Conservation (phyloP, 2,888 invertebrate species). For the Brachypalpus laphriformis region DNA sequence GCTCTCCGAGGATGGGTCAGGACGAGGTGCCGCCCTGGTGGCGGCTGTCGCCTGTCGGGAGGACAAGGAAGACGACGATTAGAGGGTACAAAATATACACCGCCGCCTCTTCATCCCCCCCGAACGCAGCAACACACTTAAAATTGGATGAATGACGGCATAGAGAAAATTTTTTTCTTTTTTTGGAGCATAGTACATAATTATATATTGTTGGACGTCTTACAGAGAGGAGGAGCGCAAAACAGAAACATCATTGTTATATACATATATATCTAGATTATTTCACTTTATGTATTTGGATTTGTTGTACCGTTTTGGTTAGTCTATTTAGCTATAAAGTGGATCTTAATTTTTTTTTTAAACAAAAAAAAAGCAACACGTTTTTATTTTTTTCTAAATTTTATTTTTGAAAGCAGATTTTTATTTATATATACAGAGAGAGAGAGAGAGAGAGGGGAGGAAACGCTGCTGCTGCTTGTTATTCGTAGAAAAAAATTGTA, state of each 20-base stretch:
- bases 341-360: conserved; percentile 53
- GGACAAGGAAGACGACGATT: conserved; percentile 76
- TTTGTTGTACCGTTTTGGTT: conserved; percentile 62
- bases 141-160: conserved; percentile 53
- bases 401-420: conserved; percentile 54
- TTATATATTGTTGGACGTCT: conserved; percentile 55
- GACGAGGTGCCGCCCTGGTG: conserved; percentile 97
- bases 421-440: conserved; percentile 53
- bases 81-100: conserved; percentile 26
- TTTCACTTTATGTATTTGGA: conserved; percentile 66
- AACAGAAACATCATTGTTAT: conserved; percentile 59
- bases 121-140: conserved; percentile 53
- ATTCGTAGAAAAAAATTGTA: conserved; percentile 72
- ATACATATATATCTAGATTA: conserved; percentile 53
- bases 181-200: conserved; percentile 72
- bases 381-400: conserved; percentile 36
- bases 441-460: conserved; percentile 9
- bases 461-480: conserved; percentile 64
- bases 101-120: conserved; percentile 30
- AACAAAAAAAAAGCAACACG: conserved; percentile 41
- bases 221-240: conserved; percentile 52
- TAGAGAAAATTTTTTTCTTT: conserved; percentile 23
- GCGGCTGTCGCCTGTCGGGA: conserved; percentile 94
- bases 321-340: conserved; percentile 63
- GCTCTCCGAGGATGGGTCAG: conserved; percentile 97